Evolutionary conservation across 2,797 vertebrate species (phyloP).

Genomic region (Manis crassicaudata): DNA sequence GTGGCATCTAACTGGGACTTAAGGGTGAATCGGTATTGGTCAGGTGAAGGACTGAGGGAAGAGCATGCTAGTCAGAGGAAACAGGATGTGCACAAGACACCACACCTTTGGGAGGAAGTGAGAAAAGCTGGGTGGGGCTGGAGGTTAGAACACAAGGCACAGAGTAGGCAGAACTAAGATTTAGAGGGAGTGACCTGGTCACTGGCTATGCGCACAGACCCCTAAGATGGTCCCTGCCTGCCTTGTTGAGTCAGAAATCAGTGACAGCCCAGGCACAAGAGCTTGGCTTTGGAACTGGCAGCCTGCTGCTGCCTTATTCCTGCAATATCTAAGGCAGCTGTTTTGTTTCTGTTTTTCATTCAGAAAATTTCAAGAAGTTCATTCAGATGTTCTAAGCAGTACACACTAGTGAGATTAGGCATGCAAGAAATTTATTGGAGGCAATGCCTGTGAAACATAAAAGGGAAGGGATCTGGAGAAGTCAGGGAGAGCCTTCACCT

Average conservation of each 20-base stretch:
- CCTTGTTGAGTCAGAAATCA: background rate
- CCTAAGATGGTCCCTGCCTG: background rate
- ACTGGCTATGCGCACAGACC: background rate
- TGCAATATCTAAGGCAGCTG: background rate
- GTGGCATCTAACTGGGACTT: background rate
- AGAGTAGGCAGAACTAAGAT: background rate
- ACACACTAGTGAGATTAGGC: background rate
- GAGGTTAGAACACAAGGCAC: background rate
- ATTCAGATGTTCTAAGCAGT: constrained; percentile 34
- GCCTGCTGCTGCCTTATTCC: background rate
- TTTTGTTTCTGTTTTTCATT: background rate
- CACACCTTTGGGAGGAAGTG: background rate
- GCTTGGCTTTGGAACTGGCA: background rate
- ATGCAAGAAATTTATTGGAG: background rate
- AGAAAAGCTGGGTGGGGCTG: background rate
- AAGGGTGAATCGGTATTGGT: background rate
- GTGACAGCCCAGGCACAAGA: background rate
- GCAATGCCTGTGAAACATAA: background rate
- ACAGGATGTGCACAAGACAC: background rate
- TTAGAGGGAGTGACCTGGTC: background rate
- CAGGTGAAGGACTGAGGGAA: background rate
- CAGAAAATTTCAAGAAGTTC: background rate
- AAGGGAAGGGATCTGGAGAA: background rate
- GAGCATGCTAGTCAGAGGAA: background rate
- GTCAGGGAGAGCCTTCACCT: background rate